Evolutionary conservation across 2,888 invertebrate genomes (phyloP).

Genomic region (Rosalia funebris): DNA sequence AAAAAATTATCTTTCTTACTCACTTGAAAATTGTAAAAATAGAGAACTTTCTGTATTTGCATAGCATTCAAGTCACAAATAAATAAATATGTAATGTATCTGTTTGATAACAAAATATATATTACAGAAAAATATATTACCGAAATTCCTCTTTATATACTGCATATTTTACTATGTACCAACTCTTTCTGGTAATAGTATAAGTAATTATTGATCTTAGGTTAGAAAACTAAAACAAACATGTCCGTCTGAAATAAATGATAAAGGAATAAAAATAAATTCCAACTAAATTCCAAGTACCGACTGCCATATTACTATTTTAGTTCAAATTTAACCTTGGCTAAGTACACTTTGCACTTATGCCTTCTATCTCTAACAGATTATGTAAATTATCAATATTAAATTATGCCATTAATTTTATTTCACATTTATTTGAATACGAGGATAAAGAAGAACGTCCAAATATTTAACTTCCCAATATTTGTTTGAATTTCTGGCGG

Average conservation of each 20-base stretch:
- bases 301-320: slow-evolving; percentile 9
- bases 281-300: slow-evolving; percentile 4
- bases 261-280: slow-evolving; percentile 20
- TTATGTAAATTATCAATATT: slow-evolving; percentile 8
- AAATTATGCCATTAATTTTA: background rate
- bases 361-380: slow-evolving; percentile 6
- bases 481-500: background rate
- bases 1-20: no score
- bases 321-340: slow-evolving; percentile 10
- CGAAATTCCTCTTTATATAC: no score
- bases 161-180: no score
- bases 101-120: no score
- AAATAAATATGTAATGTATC: no score
- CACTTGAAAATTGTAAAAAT: no score
- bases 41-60: no score
- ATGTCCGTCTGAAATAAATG: background rate
- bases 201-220: no score
- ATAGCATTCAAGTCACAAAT: no score
- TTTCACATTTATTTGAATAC: background rate
- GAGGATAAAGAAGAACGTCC: background rate
- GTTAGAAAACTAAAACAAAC: slow-evolving; percentile 13
- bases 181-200: no score
- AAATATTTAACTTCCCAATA: background rate
- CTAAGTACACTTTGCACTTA: slow-evolving; percentile 7
- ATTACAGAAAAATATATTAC: no score